These are phyloP conservation scores for Stegophylla sp. DNA, from an alignment of 2,888 invertebrate genomes.

Conservation along the genomic window DNA sequence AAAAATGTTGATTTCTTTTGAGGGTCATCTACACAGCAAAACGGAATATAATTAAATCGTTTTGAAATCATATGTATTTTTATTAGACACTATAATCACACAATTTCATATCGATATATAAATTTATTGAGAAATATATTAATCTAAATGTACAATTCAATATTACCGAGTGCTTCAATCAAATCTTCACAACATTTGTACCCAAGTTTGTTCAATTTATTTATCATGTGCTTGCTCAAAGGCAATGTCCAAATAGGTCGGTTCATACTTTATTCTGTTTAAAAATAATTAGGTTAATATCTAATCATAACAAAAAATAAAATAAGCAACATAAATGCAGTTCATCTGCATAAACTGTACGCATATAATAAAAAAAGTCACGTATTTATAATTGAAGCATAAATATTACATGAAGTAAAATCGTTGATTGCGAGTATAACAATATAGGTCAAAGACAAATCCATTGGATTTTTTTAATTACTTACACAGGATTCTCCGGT, in stretches of 20 bases:
- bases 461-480: conserved; percentile 44
- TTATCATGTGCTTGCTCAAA: conserved; percentile 61
- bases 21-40: background rate
- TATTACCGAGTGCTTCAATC: conserved; percentile 53
- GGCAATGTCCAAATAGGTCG: conserved; percentile 62
- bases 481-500: conserved; percentile 24
- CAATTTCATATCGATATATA: too few relatives aligned
- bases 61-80: background rate
- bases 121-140: too few relatives aligned
- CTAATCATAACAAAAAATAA: conserved; percentile 21
- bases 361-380: background rate
- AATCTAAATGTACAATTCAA: background rate
- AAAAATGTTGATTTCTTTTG: conserved; percentile 33
- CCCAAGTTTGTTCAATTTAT: conserved; percentile 61
- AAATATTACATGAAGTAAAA: background rate
- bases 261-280: conserved; percentile 47
- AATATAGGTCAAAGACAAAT: conserved; percentile 53
- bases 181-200: conserved; percentile 62
- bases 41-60: too few relatives aligned
- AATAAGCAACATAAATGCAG: background rate
- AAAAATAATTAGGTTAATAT: conserved; percentile 45
- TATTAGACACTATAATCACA: too few relatives aligned
- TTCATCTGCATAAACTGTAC: conserved; percentile 29
- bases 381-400: conserved; percentile 19
- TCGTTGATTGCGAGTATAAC: background rate